A percentile compares a stretch with the other conserved stretches of the same genome.
These are phyloP conservation scores for Mesoligia furuncula DNA, from an alignment of 2,888 invertebrate genomes.

Conservation along the genomic window DNA sequence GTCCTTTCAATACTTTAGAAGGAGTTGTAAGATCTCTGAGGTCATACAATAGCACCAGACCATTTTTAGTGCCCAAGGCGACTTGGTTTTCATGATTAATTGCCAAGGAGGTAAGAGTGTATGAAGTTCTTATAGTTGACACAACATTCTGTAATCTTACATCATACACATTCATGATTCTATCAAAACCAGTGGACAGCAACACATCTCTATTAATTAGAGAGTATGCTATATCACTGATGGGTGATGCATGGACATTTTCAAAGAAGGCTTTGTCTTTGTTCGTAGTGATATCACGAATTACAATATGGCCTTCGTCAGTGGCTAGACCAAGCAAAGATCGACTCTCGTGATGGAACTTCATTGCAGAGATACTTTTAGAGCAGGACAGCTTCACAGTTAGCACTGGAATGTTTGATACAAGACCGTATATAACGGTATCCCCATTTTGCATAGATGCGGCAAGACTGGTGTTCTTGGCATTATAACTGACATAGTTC, in stretches of 20 bases:
- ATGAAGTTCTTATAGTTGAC: slow-evolving; percentile 82
- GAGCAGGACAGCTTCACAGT: slow-evolving; percentile 84
- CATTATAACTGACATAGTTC: slow-evolving; percentile 85
- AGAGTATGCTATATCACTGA: slow-evolving; percentile 90
- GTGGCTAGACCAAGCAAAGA: slow-evolving; percentile 86
- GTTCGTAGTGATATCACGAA: slow-evolving; percentile 85
- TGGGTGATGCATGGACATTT: slow-evolving; percentile 90
- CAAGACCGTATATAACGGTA: slow-evolving; percentile 87
- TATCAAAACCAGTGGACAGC: slow-evolving; percentile 90
- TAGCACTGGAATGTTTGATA: slow-evolving; percentile 85
- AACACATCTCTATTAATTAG: slow-evolving; percentile 89
- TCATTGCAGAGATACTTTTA: slow-evolving; percentile 86
- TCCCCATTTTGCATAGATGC: slow-evolving; percentile 87
- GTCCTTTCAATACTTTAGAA: slow-evolving; percentile 85
- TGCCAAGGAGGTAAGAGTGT: slow-evolving; percentile 83
- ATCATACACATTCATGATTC: slow-evolving; percentile 90
- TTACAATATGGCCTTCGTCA: slow-evolving; percentile 87
- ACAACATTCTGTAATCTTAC: slow-evolving; percentile 86
- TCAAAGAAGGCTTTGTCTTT: slow-evolving; percentile 87
- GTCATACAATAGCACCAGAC: slow-evolving; percentile 89
- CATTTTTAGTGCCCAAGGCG: slow-evolving; percentile 90
- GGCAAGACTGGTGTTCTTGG: slow-evolving; percentile 87
- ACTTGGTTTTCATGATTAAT: slow-evolving; percentile 87
- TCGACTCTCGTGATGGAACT: slow-evolving; percentile 87
- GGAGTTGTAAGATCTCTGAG: slow-evolving; percentile 88